Conservation (phyloP, 2,888 invertebrate genomes). For the Capitulum mitella region DNA sequence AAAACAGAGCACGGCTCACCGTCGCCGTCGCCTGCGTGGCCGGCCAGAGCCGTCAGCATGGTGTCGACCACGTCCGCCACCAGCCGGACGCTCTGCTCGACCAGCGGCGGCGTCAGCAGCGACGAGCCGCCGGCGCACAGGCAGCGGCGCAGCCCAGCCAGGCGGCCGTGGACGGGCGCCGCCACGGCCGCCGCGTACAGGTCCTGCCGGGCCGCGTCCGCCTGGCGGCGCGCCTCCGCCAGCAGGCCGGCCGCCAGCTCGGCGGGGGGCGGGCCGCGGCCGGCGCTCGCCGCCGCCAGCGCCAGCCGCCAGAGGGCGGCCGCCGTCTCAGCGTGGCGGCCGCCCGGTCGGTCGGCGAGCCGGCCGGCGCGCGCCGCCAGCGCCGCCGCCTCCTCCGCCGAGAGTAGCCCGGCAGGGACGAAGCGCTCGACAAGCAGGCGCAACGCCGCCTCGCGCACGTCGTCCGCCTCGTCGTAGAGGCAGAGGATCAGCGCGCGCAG, state of each 20-base stretch:
- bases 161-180: not conserved
- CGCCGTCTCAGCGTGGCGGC: not conserved
- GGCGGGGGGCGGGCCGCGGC: not conserved
- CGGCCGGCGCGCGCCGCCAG: not conserved
- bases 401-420: not conserved
- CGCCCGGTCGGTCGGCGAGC: not conserved
- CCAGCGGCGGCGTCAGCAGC: not conserved
- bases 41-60: conserved; percentile 1
- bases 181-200: not conserved
- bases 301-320: not conserved
- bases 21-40: not conserved
- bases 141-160: not conserved
- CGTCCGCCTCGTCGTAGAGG: not conserved
- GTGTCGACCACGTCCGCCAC: conserved; percentile 1
- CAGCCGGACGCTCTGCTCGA: not conserved
- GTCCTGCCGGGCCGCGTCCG: not conserved
- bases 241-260: not conserved
- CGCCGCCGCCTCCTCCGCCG: not conserved
- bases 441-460: not conserved
- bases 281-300: not conserved
- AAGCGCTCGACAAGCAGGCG: not conserved
- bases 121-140: not conserved
- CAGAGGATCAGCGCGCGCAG: not conserved
- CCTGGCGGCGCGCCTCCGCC: not conserved
- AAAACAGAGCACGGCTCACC: not conserved